Base-by-base conservation (phyloP, 92 coral and sea anemone genomes). In the Zoanthus solanderi region DNA sequence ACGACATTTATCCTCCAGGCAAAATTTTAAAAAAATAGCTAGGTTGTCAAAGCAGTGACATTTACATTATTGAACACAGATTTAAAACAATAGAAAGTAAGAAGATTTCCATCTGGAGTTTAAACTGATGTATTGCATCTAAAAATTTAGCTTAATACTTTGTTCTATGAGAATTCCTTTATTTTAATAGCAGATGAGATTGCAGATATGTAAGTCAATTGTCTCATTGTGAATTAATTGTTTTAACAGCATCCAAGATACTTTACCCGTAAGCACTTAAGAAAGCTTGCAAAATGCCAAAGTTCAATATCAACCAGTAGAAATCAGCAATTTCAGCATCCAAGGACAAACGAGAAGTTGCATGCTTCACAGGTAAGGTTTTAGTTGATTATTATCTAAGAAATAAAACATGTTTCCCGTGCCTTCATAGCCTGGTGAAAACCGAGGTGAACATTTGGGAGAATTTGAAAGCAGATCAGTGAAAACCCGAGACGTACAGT, bases 341-440 rank as follows among this genome's bases (percentile, higher is more conserved):
- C 11, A 14, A 77, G 45, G 34, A 9, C 46, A 56, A 30, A 77
- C 23, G 82, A 44, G 23, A 77, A 63, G 68, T 30, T 67, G 52
- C 37, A n/a, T 29, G 18, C 31, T 52, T 53, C 82, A 77, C 82
- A 77, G 82, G 82, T 77, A 77, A 77, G 17, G 9, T n/a, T 52
- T 73, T 13, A 13, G n/a, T 1, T 2, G 10, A 13, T 0, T 12
- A 29, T 5, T n/a, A 7, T 63, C 17, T 23, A 23, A 23, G 23
- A 23, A 23, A 23, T 23, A 23, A 23, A 23, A 23, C 23, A 23
- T 23, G 23, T 23, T 23, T 23, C 23, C 23, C 23, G 23, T 23
- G 23, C 23, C 23, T 23, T 23, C 23, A 23, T 23, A 23, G 23
- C 3, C 5, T 60, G 14, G 18, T 14, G n/a, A 0, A n/a, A 16